phyloP scores from a whole-genome alignment of 2,888 invertebrate species.

The Desoria tigrina region DNA sequence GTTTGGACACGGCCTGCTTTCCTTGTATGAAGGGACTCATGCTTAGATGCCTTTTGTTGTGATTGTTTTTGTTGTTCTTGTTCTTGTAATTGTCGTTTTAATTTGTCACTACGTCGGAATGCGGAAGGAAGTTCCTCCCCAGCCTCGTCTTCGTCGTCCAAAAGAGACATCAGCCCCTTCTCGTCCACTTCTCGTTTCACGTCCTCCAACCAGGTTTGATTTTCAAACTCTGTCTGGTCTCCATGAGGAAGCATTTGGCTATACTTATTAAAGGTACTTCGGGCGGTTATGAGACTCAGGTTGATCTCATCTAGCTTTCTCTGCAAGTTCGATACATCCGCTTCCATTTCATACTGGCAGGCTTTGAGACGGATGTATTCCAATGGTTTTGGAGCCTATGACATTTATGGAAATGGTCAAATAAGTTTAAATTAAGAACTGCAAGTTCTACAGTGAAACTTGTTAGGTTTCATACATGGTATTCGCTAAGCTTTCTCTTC shows the following conservation, averaged over 20 bases:
- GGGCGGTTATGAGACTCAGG: conserved; percentile 15
- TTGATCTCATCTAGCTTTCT: conserved; percentile 24
- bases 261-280: conserved; percentile 20
- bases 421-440: not conserved
- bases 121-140: not conserved
- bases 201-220: conserved; percentile 29
- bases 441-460: not conserved
- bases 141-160: conserved; percentile 9
- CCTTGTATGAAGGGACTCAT: not conserved
- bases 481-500: conserved; percentile 33
- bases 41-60: not conserved
- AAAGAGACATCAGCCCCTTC: conserved; percentile 9
- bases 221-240: conserved; percentile 31
- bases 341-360: conserved; percentile 27
- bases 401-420: not conserved
- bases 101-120: not conserved
- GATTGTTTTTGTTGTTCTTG: not conserved
- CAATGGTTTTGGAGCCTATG: conserved; percentile 31
- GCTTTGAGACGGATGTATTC: conserved; percentile 36
- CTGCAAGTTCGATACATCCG: conserved; percentile 25
- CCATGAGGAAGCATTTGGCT: conserved; percentile 27
- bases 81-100: not conserved
- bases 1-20: not conserved
- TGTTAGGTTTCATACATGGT: conserved; percentile 18
- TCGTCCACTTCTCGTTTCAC: conserved; percentile 28